A percentile compares a stretch with the other conserved stretches of the same genome.
Evolutionary conservation across 2,113 vertebrate species (phyloP).

Genomic region (Raja brachyura): DNA sequence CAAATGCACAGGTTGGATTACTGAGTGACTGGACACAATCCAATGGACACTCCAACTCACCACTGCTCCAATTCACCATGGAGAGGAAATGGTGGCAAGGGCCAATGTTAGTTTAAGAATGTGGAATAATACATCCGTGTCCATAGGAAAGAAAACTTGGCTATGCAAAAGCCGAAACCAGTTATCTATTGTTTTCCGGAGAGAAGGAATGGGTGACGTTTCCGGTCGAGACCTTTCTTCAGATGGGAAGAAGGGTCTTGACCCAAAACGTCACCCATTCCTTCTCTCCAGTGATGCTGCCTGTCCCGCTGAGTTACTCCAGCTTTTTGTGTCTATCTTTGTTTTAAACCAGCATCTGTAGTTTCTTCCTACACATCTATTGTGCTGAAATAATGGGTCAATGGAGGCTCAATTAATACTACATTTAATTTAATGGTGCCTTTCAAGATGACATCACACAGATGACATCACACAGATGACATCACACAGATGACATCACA

Average conservation of each 20-base stretch:
- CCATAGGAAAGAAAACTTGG: background rate
- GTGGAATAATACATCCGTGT: background rate
- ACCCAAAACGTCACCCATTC: too few species aligned
- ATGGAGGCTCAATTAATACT: background rate
- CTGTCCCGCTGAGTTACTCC: too few species aligned
- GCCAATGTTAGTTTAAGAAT: background rate
- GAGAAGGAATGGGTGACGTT: too few species aligned
- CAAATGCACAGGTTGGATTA: background rate
- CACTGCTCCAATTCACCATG: background rate
- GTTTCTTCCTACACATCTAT: too few species aligned
- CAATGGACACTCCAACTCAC: background rate
- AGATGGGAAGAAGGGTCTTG: too few species aligned
- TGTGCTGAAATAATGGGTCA: background rate
- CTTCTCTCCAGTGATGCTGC: too few species aligned
- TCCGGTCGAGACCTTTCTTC: too few species aligned
- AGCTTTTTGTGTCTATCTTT: too few species aligned
- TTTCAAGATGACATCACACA: too few species aligned
- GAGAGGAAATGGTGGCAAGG: background rate
- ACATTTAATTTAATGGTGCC: too few species aligned
- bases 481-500: background rate
- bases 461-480: too few species aligned
- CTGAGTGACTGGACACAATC: background rate
- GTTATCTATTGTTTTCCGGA: background rate
- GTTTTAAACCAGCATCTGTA: too few species aligned
- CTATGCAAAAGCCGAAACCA: background rate